Percentiles rank a stretch among this genome's conserved stretches.
Conservation (phyloP, 2,797 vertebrate genomes). For the Tragopan temminckii region DNA sequence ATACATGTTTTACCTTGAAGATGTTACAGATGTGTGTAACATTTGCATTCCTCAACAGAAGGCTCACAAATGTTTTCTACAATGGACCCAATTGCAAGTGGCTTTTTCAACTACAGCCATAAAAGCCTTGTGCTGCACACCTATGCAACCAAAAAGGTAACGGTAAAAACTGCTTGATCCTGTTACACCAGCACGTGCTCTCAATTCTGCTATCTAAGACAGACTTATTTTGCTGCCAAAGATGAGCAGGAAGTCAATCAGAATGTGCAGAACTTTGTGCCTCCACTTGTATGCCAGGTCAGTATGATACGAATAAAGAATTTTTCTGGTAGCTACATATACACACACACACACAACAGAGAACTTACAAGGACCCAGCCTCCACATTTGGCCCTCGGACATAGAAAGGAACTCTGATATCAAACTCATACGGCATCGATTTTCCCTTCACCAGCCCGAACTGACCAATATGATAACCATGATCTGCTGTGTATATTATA, state of each 20-base stretch:
- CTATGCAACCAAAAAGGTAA: not conserved
- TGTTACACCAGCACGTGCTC: not conserved
- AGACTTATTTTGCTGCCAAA: not conserved
- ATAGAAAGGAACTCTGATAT: conserved; percentile 96
- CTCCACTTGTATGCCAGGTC: not conserved
- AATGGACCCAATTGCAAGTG: not conserved
- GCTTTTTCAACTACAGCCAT: not conserved
- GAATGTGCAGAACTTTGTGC: not conserved
- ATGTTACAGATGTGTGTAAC: not conserved
- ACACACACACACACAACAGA: not conserved
- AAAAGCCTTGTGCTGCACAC: not conserved
- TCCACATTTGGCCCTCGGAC: conserved; percentile 95
- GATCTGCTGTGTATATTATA: conserved; percentile 95
- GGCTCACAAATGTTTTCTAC: not conserved
- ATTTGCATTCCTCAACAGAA: not conserved
- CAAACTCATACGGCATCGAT: conserved; percentile 98
- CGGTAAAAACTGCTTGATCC: not conserved
- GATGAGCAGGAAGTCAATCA: not conserved
- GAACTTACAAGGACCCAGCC: conserved; percentile 92
- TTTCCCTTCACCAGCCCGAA: conserved; percentile 98
- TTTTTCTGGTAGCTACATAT: not conserved
- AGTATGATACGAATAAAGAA: not conserved
- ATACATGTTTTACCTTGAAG: not conserved
- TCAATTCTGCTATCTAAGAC: not conserved
- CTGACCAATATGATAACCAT: conserved; percentile 97